Evolutionary conservation across 2,797 vertebrate genomes (phyloP).

Genomic region (Malurus leucopterus): DNA sequence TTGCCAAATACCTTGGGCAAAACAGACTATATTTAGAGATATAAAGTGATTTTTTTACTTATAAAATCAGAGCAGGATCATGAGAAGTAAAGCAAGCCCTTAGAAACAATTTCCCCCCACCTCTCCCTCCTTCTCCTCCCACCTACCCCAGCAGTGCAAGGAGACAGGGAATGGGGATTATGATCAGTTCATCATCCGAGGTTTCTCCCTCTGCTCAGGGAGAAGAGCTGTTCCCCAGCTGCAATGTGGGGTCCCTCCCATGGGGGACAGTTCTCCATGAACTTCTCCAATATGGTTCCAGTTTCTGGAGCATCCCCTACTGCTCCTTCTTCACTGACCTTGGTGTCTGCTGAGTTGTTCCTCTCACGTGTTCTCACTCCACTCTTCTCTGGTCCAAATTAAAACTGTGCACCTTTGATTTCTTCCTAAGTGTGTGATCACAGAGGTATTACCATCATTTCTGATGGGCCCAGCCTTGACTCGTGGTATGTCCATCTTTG

Average conservation of each 20-base stretch:
- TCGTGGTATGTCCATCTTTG: not conserved
- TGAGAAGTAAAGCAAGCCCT: not conserved
- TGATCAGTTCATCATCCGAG: not conserved
- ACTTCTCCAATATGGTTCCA: not conserved
- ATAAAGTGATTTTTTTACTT: not conserved
- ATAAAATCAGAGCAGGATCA: not conserved
- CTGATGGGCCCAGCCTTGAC: not conserved
- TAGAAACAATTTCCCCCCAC: rapidly evolving
- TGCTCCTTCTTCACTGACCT: not conserved
- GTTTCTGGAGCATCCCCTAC: not conserved
- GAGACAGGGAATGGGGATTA: not conserved
- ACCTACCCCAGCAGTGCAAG: rapidly evolving
- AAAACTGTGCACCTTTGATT: not conserved
- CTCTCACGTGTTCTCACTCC: not conserved
- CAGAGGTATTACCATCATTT: rapidly evolving
- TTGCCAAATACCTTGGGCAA: not conserved
- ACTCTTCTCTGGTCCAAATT: not conserved
- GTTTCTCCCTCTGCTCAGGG: not conserved
- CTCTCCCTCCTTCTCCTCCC: rapidly evolving
- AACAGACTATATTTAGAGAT: not conserved
- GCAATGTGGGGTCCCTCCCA: not conserved
- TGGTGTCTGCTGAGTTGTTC: not conserved
- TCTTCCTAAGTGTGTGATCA: not conserved
- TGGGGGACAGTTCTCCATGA: not conserved
- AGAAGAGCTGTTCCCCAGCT: rapidly evolving